Conservation (phyloP, 2,888 invertebrate genomes). For the Poecilus cupreus region DNA sequence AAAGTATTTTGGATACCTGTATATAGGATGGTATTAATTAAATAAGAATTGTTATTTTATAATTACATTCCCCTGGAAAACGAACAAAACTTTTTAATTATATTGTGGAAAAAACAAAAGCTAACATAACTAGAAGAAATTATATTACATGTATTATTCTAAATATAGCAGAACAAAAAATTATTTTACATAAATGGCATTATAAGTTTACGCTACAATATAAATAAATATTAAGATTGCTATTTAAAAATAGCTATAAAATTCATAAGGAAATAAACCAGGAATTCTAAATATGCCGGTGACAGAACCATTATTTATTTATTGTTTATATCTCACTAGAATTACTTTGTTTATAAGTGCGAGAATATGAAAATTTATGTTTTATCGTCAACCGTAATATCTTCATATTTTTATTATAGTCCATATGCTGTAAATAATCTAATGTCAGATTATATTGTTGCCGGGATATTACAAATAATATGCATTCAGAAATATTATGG, state of each 20-base stretch:
- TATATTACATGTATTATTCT: background rate
- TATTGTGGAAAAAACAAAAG: conserved; percentile 3
- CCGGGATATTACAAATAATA: background rate
- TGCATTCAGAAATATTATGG: background rate
- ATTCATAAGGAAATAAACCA: too few relatives aligned
- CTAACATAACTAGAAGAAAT: background rate
- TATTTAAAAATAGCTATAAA: too few relatives aligned
- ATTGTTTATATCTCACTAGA: background rate
- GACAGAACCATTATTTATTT: background rate
- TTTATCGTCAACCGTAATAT: background rate
- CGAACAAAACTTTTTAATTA: conserved; percentile 19
- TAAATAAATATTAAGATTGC: too few relatives aligned
- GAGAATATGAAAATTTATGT: conserved; percentile 1
- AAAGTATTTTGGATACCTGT: too few relatives aligned
- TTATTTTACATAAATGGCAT: too few relatives aligned
- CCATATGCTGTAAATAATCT: background rate
- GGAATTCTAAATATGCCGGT: background rate
- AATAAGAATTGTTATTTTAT: background rate
- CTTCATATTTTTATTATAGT: conserved; percentile 7
- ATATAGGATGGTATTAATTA: too few relatives aligned
- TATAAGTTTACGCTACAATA: too few relatives aligned
- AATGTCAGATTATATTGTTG: conserved; percentile 10
- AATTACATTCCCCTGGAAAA: background rate
- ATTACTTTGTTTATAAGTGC: background rate
- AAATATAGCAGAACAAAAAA: background rate